Base-by-base conservation (phyloP, 2,797 vertebrate genomes). In the Pangasius djambal region DNA sequence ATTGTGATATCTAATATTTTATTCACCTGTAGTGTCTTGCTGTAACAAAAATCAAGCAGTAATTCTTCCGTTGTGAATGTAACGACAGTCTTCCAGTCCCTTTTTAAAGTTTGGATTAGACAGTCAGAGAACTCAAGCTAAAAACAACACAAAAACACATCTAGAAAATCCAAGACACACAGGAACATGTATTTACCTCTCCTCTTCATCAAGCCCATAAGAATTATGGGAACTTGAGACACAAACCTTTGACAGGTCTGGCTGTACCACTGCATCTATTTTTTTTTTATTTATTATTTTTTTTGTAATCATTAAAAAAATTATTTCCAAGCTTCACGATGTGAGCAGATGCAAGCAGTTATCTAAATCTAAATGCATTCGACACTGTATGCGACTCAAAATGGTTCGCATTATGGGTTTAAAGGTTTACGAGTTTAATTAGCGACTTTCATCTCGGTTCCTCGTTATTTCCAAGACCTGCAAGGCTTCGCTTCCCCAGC, bases 341-440 rank as follows among this genome's bases (percentile, higher is more conserved):
- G 37, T 77, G 18, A 77, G n/a, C 65, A 78, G 72, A 78, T 61
- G 74, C n/a, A n/a, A 78, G 67, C 63, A 65, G 20, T 70, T 22
- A 18, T 52, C 50, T 25, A 72, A 85, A 85, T 85, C 22, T 9
- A 61, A 59, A 40, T n/a, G 52, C 12, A 22, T 86, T 55, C 28
- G 40, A n/a, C 34, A 34, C 52, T 20, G 67, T 31, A 50, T 13
- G 44, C 37, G 52, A 52, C 44, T 69, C 44, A 28, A 10, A 44
- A 59, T 40, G 50, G 55, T 77, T 70, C 34, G 63, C 28, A 28
- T 59, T 65, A 88, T 48, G 88, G 34, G 34, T 77, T 61, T 70
- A 79, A 85, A 77, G 70, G 52, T 84, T 87, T 70, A 87, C 8
- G 48, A 82, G 61, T 82, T 87, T 87, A 87, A 81, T 85, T 88